These are phyloP conservation scores for Crypturellus tataupa DNA, from an alignment of 2,797 vertebrate genomes.

Conservation along the genomic window DNA sequence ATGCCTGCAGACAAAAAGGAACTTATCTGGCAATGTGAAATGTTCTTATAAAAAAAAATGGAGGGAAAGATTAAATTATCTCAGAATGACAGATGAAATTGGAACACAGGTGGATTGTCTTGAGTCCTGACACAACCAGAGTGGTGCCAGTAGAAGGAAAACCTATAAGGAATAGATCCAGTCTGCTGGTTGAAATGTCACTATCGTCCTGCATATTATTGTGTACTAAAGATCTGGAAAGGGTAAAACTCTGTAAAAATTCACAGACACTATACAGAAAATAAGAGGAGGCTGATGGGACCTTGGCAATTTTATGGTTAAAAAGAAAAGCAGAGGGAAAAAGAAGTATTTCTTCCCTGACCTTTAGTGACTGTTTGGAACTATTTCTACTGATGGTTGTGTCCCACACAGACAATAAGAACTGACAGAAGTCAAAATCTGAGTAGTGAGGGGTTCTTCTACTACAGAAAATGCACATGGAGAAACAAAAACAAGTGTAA, in stretches of 20 bases:
- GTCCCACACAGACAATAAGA: neutral
- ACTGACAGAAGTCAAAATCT: neutral
- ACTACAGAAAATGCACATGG: neutral
- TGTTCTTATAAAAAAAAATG: neutral
- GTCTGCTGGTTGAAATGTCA: neutral
- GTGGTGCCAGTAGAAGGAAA: neutral
- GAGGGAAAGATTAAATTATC: constrained; percentile 2
- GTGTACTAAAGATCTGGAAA: neutral
- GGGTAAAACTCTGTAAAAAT: neutral
- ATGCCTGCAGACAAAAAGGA: neutral
- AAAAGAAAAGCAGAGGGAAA: neutral
- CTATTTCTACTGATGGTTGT: neutral
- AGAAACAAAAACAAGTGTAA: neutral
- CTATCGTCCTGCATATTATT: neutral
- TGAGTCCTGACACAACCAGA: neutral
- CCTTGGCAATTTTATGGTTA: neutral
- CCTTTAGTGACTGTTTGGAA: neutral
- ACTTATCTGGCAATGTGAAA: neutral
- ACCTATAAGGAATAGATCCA: neutral
- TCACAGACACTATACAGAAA: neutral
- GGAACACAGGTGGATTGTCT: neutral
- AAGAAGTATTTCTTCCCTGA: neutral
- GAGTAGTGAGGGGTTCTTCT: neutral
- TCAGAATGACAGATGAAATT: neutral
- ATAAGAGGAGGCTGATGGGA: neutral